phyloP scores from a whole-genome alignment of 2,113 vertebrate genomes.

The Lynx canadensis region DNA sequence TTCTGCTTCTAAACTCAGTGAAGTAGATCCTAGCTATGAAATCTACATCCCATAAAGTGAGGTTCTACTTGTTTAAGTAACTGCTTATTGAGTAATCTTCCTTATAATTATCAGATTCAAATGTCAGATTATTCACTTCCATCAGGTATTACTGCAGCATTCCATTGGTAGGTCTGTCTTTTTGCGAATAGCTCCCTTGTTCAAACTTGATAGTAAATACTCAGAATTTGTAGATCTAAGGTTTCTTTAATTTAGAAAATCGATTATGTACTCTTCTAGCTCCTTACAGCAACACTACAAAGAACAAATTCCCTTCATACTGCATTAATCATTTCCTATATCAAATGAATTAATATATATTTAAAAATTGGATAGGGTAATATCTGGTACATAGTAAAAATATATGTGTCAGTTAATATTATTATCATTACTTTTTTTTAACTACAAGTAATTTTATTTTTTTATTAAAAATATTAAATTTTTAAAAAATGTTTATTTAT shows the following conservation, averaged over 20 bases:
- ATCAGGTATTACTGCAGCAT: neutral
- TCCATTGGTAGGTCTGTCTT: neutral
- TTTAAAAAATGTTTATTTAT: no score
- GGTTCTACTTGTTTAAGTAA: slow-evolving; percentile 19
- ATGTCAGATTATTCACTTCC: neutral
- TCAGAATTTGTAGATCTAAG: slow-evolving; percentile 25
- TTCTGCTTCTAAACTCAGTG: neutral
- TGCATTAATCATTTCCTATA: slow-evolving; percentile 32
- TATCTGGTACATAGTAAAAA: neutral
- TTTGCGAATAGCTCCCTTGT: slow-evolving; percentile 1
- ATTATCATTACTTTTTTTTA: neutral
- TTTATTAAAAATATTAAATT: neutral
- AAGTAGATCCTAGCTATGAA: neutral
- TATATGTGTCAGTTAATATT: neutral
- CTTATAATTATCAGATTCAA: slow-evolving; percentile 14
- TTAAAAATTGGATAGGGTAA: neutral
- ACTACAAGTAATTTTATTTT: neutral
- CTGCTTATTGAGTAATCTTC: neutral
- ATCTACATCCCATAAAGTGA: neutral
- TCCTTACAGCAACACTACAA: neutral
- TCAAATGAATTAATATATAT: neutral
- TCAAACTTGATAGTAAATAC: slow-evolving; percentile 29
- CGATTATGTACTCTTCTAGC: neutral
- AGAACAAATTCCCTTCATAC: slow-evolving; percentile 1
- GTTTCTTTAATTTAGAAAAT: slow-evolving; percentile 47